These are phyloP conservation scores for Lordiphosa mommai DNA, from an alignment of 1,140 invertebrate species.

Conservation along the genomic window DNA sequence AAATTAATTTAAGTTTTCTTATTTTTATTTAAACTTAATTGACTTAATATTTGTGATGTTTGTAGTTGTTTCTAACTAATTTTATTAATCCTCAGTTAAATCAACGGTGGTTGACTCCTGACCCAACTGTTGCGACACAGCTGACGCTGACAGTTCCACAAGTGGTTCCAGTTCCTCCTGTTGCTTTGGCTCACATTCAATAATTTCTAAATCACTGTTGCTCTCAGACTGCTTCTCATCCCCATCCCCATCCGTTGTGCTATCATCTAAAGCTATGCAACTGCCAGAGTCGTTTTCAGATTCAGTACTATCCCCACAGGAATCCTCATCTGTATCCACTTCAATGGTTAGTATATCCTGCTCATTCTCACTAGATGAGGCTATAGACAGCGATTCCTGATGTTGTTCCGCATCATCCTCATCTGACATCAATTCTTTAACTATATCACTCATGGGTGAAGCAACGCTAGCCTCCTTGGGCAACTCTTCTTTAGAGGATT, in stretches of 20 bases:
- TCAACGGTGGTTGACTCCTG: slow-evolving; percentile 24
- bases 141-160: neutral
- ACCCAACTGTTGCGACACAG: neutral
- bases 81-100: slow-evolving; percentile 46
- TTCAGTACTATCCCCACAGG: slow-evolving; percentile 8
- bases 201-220: slow-evolving; percentile 55
- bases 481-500: neutral
- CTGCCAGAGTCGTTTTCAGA: slow-evolving; percentile 3
- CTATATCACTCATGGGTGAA: slow-evolving; percentile 41
- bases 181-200: slow-evolving; percentile 13
- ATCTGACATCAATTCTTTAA: slow-evolving; percentile 53
- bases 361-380: slow-evolving; percentile 31
- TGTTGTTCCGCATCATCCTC: slow-evolving; percentile 4
- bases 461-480: neutral
- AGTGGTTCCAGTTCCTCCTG: neutral
- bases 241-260: slow-evolving; percentile 1
- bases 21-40: neutral
- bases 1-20: neutral
- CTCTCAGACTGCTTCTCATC: slow-evolving; percentile 2
- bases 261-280: slow-evolving; percentile 34
- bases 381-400: slow-evolving; percentile 5
- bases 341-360: slow-evolving; percentile 38
- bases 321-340: slow-evolving; percentile 11
- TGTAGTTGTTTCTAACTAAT: neutral
- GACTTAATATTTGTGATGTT: neutral